Base-by-base conservation (phyloP, 2,888 invertebrate species). In the Diogma glabrata region DNA sequence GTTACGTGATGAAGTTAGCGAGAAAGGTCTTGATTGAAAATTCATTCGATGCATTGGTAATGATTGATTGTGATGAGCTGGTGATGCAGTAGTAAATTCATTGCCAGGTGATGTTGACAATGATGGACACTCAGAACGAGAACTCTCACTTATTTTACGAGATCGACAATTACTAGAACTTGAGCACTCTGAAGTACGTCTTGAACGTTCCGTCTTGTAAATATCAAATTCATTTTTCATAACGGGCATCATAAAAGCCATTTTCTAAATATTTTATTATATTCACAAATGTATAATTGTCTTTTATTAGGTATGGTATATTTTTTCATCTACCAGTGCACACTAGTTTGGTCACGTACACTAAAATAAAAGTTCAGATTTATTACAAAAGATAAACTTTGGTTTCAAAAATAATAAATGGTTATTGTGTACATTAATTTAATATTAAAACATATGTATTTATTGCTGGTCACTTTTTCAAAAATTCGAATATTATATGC, bases 181-280 rank as follows among this genome's bases (percentile, higher is more conserved):
- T 4, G 84, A 81, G 60, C 81, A 79, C 70, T 89, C 88, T 8
- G 87, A 87, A 40, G 80, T 77, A 57, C 84, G 78, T 59, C 89
- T 77, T 51, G 81, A 78, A 48, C 88, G 79, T 67, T 64, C 61
- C 57, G 86, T 83, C 74, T 88, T 87, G 77, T 91, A 91, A 64
- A 91, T 89, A 70, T 91, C 87, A 80, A 87, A 91, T 70, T 91
- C 89, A 75, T 90, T 91, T 75, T 90, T 90, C 73, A 91, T 81
- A 58, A 91, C 90, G 53, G 90, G 91, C 87, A 91, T 89, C 90
- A 90, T 90, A 74, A 91, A 91, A 76, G 91, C 91, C 91, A 91
- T 91, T 56, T 58, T 54, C 8, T 5, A n/a, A 28, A 12, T 12
- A 9, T 43, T 43, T 43, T 22, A n/a, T n/a, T n/a, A n/a, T n/a